Evolutionary conservation across 2,888 invertebrate species (phyloP), one percentile per base, ranked within the genome.

Genomic region (Heliconius charithonia): DNA sequence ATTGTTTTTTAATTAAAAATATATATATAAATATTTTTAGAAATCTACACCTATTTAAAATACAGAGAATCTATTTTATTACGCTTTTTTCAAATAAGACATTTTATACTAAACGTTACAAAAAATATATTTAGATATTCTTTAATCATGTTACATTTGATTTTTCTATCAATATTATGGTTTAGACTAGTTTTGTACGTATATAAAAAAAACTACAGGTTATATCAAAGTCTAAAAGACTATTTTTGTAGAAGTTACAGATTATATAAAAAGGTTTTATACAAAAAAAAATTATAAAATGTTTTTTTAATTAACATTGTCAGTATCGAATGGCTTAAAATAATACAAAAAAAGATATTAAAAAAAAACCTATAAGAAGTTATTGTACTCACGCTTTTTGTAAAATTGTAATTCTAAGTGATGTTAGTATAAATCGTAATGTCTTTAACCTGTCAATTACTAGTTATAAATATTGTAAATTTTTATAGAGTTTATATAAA

Each of bases 61-160:
- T 88, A 88, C 85, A 91, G 90, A 88, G 85, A 88, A 91, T 92
- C 91, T 94, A 94, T 94, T 94, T 94, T 94, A 93, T 93, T 94
- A 94, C 91, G 90, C 89, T 90, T 93, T 92, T 91, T 88, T 59
- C 84, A 84, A 89, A 83, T 89, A 86, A 83, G 84, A 86, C 89
- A 89, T 89, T 89, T 89, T 89, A 87, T 88, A 89, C 86, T 85
- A 81, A 88, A 88, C 85, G 85, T 89, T 87, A 83, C 82, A 85
- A 80, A 56, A 77, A 65, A 76, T 70, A 70, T 73, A 32, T 74
- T 45, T 77, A 74, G 41, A 65, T 27, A 45, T 63, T 65, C 45
- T 72, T 72, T 32, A 59, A 72, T 72, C 41, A 41, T 69, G 67
- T 77, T 59, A 72, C 72, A 72, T 32, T 72, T 27, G 69, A 22